phyloP scores from a whole-genome alignment of 2,888 invertebrate species.

The Barypeithes pellucidus region DNA sequence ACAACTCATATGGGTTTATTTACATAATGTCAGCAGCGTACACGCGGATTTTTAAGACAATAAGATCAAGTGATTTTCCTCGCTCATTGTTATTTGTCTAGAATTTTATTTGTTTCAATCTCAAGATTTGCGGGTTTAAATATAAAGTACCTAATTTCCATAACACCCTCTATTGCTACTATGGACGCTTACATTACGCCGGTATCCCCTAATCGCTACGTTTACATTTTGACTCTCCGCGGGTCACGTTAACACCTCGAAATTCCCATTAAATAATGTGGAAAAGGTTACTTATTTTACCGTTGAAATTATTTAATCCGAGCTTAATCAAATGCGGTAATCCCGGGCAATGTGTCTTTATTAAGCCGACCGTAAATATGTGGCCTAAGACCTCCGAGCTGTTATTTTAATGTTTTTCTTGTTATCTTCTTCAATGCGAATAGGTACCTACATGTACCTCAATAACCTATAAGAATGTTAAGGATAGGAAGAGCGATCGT shows the following conservation, averaged over 20 bases:
- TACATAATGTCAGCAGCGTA: no score
- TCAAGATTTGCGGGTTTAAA: no score
- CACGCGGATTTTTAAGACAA: no score
- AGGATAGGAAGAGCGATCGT: not conserved
- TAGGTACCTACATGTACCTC: conserved; percentile 8
- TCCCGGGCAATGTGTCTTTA: conserved; percentile 42
- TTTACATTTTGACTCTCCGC: not conserved
- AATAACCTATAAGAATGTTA: conserved; percentile 3
- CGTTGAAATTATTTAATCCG: conserved; percentile 48
- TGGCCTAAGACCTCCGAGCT: conserved; percentile 32
- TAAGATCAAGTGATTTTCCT: no score
- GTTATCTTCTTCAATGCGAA: conserved; percentile 16
- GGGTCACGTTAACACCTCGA: conserved; percentile 44
- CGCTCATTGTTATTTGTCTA: no score
- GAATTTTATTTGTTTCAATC: no score
- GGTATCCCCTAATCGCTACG: not conserved
- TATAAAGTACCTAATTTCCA: no score
- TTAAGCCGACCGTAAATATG: conserved; percentile 27
- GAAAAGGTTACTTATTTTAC: conserved; percentile 47
- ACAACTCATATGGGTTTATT: no score
- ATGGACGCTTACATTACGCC: not conserved
- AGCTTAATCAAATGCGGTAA: conserved; percentile 36
- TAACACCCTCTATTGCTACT: no score
- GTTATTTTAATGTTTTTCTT: conserved; percentile 28
- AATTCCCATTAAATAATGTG: conserved; percentile 49